A percentile compares a stretch with the other conserved stretches of the same genome.
Conservation (phyloP, 2,888 invertebrate genomes). For the Phlogophora meticulosa region DNA sequence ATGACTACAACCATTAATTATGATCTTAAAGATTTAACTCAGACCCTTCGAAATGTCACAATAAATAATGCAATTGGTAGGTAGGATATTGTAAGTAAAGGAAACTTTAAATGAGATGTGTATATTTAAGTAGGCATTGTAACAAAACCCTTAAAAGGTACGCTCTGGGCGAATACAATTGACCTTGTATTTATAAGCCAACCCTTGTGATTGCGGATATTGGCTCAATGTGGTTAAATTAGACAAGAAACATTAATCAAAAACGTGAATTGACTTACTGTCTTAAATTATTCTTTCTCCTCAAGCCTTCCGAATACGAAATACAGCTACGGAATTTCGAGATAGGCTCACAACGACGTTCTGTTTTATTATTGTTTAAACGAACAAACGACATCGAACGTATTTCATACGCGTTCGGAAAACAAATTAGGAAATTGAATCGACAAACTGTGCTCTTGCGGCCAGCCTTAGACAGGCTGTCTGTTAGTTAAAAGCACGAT, state of each 20-base stretch:
- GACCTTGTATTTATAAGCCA: not conserved
- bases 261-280: not conserved
- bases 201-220: not conserved
- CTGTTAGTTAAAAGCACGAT: constrained; percentile 11
- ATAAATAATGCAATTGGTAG: not conserved
- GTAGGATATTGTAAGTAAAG: too few relatives aligned
- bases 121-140: not conserved
- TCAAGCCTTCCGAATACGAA: not conserved
- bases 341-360: too few relatives aligned
- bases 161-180: too few relatives aligned
- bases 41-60: not conserved
- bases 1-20: not conserved
- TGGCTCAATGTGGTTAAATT: not conserved
- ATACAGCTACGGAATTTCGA: too few relatives aligned
- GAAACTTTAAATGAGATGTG: not conserved
- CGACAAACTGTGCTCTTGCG: too few relatives aligned
- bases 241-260: not conserved
- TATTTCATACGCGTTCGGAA: too few relatives aligned
- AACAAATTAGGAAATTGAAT: too few relatives aligned
- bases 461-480: constrained; percentile 10
- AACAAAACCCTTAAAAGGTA: not conserved
- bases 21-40: not conserved
- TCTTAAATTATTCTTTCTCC: not conserved
- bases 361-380: too few relatives aligned
- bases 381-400: too few relatives aligned